Base-by-base conservation (phyloP, 2,797 vertebrate genomes). In the Echiichthys vipera region DNA sequence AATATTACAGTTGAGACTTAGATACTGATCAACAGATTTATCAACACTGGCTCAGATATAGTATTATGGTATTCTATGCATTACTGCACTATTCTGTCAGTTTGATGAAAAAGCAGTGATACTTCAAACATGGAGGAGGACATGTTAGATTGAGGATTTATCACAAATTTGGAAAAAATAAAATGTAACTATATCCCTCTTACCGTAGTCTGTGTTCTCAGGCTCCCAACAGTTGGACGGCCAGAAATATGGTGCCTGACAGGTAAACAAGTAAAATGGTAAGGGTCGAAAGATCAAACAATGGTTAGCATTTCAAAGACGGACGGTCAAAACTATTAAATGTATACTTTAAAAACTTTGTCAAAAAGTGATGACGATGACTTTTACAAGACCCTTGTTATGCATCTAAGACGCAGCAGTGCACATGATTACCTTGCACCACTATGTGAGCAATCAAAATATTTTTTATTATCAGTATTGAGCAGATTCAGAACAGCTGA, bases 121-220 rank as follows among this genome's bases (percentile, higher is more conserved):
- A 20, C 7, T 45, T 39, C 6, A 49, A 47, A 55, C 1, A 40
- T 14, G 2, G 13, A 12, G 1, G 24, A 47, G 15, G 20, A 46
- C 15, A 40, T 72, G n/a, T 22, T 47, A 17, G 25, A 43, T 8
- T 5, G 15, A 71, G 13, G 12, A 22, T 22, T 42, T 43, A 4
- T 37, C 12, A 20, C 11, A 42, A 49, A 7, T 46, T 61, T 24
- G 40, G 27, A 2, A 27, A 55, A 20, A 8, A 29, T 11, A 30
- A 62, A 32, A 55, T 25, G 36, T 40, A 5, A 55, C 29, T 4
- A 18, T 29, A 24, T 65, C 39, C 12, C 17, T 86, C 95, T 95
- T 89, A 99, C 98, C 98, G 2, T 99, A 99, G 90, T 99, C 98
- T 13, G 98, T 99, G 92, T 99, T 99, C 90, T 99, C 98, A n/a